Conservation (phyloP, 2,797 vertebrate species). For the Hydrolagus colliei region DNA sequence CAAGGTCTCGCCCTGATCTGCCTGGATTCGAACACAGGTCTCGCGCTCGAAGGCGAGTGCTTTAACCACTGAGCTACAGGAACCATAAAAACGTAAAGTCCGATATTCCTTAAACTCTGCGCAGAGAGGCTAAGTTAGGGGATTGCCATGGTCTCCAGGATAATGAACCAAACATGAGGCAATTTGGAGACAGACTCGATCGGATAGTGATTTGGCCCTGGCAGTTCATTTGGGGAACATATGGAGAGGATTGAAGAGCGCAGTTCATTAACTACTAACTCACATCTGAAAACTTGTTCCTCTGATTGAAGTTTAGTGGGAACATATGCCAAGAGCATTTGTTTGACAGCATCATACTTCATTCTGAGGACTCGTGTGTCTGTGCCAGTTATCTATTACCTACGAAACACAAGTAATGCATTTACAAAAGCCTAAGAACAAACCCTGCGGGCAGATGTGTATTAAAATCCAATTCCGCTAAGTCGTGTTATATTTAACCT, state of each 20-base stretch:
- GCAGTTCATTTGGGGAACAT: conserved; percentile 3
- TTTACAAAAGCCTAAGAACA: too few relatives aligned
- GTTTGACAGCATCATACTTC: conserved; percentile 15
- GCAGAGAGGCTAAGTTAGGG: background rate
- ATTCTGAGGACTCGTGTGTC: background rate
- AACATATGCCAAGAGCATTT: conserved; percentile 22
- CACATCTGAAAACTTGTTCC: conserved; percentile 12
- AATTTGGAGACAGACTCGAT: background rate
- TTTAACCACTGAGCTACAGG: too few relatives aligned
- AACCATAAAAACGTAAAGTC: background rate
- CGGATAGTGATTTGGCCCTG: background rate
- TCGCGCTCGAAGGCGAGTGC: too few relatives aligned
- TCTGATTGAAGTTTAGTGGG: conserved; percentile 16
- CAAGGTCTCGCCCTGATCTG: too few relatives aligned
- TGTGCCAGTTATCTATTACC: background rate
- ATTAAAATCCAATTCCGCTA: too few relatives aligned
- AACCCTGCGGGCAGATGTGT: too few relatives aligned
- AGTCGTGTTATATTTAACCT: too few relatives aligned
- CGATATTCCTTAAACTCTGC: background rate
- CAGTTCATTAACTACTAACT: conserved; percentile 20
- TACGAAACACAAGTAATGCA: too few relatives aligned
- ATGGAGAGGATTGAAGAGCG: conserved; percentile 21
- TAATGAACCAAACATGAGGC: background rate
- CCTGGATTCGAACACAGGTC: too few relatives aligned
- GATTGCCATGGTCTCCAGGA: background rate